A percentile compares a stretch with the other conserved stretches of the same genome.
These are phyloP conservation scores for Halocynthia aurantium DNA, from an alignment of 23 tunicate species.

Conservation along the genomic window DNA sequence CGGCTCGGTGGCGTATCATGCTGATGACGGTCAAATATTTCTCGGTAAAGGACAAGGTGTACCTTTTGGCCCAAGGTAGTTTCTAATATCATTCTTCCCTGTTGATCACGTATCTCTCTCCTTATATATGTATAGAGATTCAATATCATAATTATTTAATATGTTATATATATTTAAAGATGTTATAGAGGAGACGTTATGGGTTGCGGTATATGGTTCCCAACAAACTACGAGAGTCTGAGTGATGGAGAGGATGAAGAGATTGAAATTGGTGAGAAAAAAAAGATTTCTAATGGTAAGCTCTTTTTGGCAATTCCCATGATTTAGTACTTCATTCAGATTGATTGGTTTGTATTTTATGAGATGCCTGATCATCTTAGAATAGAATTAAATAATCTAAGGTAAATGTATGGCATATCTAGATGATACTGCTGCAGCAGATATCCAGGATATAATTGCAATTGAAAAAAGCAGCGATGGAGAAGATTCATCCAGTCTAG, in stretches of 20 bases:
- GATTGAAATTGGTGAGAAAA: conserved; percentile 20
- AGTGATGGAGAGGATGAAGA: conserved; percentile 32
- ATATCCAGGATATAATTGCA: too few species aligned
- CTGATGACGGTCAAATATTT: conserved; percentile 71
- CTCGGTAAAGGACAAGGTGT: conserved; percentile 60
- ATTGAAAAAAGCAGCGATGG: too few species aligned
- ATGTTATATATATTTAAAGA: conserved; percentile 13
- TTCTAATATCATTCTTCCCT: neutral
- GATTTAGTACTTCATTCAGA: too few species aligned
- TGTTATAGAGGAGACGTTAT: conserved; percentile 62
- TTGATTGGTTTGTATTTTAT: too few species aligned
- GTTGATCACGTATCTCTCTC: neutral
- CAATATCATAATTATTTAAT: neutral
- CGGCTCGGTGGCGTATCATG: conserved; percentile 69
- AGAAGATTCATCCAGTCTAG: too few species aligned
- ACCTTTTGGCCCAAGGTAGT: conserved; percentile 47
- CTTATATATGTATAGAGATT: neutral
- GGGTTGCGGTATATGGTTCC: conserved; percentile 64
- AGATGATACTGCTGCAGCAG: too few species aligned
- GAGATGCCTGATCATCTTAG: too few species aligned
- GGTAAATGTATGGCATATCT: too few species aligned
- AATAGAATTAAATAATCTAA: too few species aligned
- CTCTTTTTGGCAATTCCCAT: too few species aligned
- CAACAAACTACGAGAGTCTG: conserved; percentile 44
- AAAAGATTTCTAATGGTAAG: too few species aligned